phyloP scores from a whole-genome alignment of 2,888 invertebrate species.

The Labia minor region DNA sequence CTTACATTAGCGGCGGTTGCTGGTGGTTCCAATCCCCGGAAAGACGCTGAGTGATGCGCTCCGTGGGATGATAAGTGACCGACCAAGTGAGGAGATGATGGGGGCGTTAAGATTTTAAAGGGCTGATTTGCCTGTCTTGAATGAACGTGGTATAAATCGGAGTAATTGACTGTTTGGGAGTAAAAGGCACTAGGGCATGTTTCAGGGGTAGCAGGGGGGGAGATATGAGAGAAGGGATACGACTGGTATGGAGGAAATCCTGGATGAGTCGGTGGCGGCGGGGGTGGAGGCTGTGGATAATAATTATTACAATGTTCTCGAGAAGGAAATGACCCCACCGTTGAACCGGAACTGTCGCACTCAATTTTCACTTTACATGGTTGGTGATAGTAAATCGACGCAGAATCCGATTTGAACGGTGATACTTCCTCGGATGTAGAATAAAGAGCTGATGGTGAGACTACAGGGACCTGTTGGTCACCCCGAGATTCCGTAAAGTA shows the following conservation, averaged over 20 bases:
- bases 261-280: conserved; percentile 8
- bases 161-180: conserved; percentile 23
- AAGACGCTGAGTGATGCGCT: background rate
- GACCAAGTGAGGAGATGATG: conserved; percentile 38
- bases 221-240: conserved; percentile 32
- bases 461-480: conserved; percentile 26
- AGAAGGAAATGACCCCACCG: background rate
- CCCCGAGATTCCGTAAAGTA: background rate
- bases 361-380: background rate
- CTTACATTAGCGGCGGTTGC: conserved; percentile 20
- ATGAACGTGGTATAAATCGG: conserved; percentile 24
- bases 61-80: conserved; percentile 27
- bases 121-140: conserved; percentile 23
- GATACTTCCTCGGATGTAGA: conserved; percentile 16
- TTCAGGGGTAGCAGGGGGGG: conserved; percentile 38
- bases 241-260: conserved; percentile 19
- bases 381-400: background rate
- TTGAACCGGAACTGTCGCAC: conserved; percentile 6
- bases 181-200: conserved; percentile 28
- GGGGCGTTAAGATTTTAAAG: conserved; percentile 37
- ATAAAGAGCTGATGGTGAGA: conserved; percentile 21
- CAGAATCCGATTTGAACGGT: background rate
- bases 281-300: background rate
- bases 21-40: conserved; percentile 2
- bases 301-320: background rate